Base-by-base conservation (phyloP, 64 coral and sea anemone genomes). In the Catalaphyllia jardinei region DNA sequence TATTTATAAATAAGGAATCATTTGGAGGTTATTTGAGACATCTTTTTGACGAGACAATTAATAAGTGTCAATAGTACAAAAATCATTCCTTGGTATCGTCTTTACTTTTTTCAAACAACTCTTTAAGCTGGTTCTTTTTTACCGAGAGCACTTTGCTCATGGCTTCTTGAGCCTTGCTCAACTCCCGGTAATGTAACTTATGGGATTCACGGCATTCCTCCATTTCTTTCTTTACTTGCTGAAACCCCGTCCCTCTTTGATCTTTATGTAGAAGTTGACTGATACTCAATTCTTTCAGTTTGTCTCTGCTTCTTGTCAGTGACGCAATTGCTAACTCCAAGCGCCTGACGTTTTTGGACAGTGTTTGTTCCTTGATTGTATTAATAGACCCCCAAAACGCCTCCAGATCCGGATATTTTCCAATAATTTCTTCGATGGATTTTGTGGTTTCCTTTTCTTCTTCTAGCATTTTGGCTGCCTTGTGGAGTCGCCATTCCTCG, bases 401-500 rank as follows among this genome's bases (percentile, higher is more conserved):
- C 46, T 79, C 51, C 19, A 79, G 76, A 57, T 79, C 76, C 27
- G 76, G 76, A 49, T 79, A 27, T 79, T 57, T 42, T 55, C 54
- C 38, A n/a, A n/a, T n/a, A n/a, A n/a, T n/a, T n/a, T n/a, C n/a
- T n/a, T 79, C 20, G 52, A 42, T 79, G 24, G 76, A 42, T 79
- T 79, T 14, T 50, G 31, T 77, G 7, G 74, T 79, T 42, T 79
- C 76, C 22, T 22, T 79, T 79, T 79, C 76, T 79, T 79, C 51
- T 54, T 79, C 46, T 57, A 79, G 51, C 46, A 79, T 55, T 79
- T 79, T 79, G 16, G 39, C n/a, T 16, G 49, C 76, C 65, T 72
- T 86, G 31, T 86, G 46, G 31, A 86, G 46, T 72, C 65, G 38
- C 83, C 83, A 86, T 86, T 72, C 63, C 33, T 86, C 69, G 83